phyloP scores from a whole-genome alignment of 2,888 invertebrate species.

The Hipparchia semele region DNA sequence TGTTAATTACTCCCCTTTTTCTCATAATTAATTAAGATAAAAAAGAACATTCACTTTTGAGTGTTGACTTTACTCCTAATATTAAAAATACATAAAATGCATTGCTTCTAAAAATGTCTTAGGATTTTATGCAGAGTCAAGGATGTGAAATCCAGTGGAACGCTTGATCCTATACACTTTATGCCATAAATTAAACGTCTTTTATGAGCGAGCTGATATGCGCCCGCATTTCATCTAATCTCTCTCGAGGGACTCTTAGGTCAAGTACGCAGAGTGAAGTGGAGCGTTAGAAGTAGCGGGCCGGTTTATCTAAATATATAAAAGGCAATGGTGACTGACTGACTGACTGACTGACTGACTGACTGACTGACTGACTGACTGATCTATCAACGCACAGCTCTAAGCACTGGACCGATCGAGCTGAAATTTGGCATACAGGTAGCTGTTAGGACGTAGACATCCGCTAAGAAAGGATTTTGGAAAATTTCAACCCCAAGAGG shows the following conservation, averaged over 20 bases:
- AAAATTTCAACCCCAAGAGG: too few species aligned
- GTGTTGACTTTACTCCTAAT: too few species aligned
- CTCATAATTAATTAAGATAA: not conserved
- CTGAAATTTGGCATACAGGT: too few species aligned
- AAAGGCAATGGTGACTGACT: too few species aligned
- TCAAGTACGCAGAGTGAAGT: slow-evolving; percentile 21
- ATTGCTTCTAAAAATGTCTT: not conserved
- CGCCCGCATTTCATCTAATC: slow-evolving; percentile 40
- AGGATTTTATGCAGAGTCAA: slow-evolving; percentile 14
- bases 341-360: too few species aligned
- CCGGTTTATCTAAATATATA: too few species aligned
- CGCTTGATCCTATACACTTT: slow-evolving; percentile 19
- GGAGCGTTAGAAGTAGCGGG: slow-evolving; percentile 4
- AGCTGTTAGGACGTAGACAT: too few species aligned
- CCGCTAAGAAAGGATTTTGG: too few species aligned
- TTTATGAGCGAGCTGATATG: slow-evolving; percentile 37
- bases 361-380: too few species aligned
- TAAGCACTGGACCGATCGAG: too few species aligned
- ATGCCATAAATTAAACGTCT: slow-evolving; percentile 37
- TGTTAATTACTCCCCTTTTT: not conserved
- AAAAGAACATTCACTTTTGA: not conserved
- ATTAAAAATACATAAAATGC: not conserved
- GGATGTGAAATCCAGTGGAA: slow-evolving; percentile 3
- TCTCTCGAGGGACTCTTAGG: slow-evolving; percentile 36
- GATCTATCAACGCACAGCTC: too few species aligned